Evolutionary conservation across 2,113 vertebrate species (phyloP).

Genomic region (Geothlypis trichas): DNA sequence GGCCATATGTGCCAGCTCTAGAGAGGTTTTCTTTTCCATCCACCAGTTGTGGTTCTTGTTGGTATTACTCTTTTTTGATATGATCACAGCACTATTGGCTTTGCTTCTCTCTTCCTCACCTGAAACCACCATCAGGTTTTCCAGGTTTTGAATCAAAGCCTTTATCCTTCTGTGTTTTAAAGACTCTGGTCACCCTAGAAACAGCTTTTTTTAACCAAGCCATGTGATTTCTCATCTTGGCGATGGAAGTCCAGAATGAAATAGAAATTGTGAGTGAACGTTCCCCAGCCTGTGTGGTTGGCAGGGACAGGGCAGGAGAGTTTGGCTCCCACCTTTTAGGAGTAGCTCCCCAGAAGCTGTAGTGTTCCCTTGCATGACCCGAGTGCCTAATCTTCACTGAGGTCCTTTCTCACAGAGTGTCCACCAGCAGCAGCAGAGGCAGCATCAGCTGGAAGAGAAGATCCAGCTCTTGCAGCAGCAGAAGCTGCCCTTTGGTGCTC

Average conservation of each 20-base stretch:
- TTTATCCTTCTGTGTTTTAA: background rate
- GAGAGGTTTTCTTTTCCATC: background rate
- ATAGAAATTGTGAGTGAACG: background rate
- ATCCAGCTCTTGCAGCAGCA: constrained; percentile 90
- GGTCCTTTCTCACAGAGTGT: constrained; percentile 74
- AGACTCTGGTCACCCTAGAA: background rate
- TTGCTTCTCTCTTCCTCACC: background rate
- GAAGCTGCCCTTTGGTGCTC: constrained; percentile 81
- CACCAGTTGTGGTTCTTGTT: background rate
- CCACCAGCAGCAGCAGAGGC: constrained; percentile 91
- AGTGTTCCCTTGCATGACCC: background rate
- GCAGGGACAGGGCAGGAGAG: background rate
- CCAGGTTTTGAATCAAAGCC: background rate
- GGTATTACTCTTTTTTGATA: background rate
- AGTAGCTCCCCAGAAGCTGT: background rate
- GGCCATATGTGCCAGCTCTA: background rate
- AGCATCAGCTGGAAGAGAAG: constrained; percentile 93
- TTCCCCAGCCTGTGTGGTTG: background rate
- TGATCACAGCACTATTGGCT: background rate
- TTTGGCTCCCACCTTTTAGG: background rate
- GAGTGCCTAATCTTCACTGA: background rate
- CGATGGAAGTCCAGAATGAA: background rate
- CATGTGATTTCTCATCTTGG: background rate
- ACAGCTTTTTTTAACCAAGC: background rate
- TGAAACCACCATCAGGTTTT: background rate